These are phyloP conservation scores for Andinoacara biseriatus DNA, from an alignment of 2,113 vertebrate genomes.

Conservation along the genomic window DNA sequence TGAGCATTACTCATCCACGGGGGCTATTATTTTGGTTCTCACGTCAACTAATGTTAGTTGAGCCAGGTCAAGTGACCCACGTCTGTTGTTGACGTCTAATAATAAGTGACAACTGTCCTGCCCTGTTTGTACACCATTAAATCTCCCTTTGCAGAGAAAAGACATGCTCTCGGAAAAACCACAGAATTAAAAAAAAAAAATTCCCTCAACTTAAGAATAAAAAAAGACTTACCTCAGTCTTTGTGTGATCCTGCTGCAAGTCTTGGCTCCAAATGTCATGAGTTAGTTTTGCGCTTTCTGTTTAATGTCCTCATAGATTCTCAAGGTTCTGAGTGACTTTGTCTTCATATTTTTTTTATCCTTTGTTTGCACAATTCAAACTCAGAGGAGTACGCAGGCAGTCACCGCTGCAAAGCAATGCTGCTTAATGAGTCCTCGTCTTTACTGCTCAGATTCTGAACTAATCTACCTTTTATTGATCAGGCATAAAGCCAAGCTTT, in stretches of 20 bases:
- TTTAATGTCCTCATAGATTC: conserved; percentile 20
- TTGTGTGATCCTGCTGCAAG: conserved; percentile 34
- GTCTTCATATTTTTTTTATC: conserved; percentile 34
- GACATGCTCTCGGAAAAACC: background rate
- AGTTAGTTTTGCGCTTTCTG: conserved; percentile 29
- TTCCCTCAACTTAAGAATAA: background rate
- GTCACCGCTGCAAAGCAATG: conserved; percentile 30
- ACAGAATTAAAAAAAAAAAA: conserved; percentile 17
- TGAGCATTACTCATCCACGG: conserved; percentile 31
- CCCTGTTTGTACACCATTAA: conserved; percentile 36
- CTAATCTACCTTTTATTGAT: conserved; percentile 61
- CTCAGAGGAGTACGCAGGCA: conserved; percentile 43
- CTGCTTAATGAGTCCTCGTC: conserved; percentile 25
- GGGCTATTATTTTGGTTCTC: conserved; percentile 37
- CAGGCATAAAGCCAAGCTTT: conserved; percentile 38
- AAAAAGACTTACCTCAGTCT: conserved; percentile 58
- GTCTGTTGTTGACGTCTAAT: conserved; percentile 49
- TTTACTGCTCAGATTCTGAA: conserved; percentile 28
- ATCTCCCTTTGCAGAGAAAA: background rate
- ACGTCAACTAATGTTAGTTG: conserved; percentile 24
- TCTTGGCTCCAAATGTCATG: conserved; percentile 39
- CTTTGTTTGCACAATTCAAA: conserved; percentile 42
- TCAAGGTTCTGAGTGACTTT: conserved; percentile 38
- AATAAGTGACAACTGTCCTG: conserved; percentile 60
- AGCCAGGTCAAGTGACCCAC: conserved; percentile 55